Evolutionary conservation across 2,113 vertebrate species (phyloP), one percentile per base, ranked within the genome.

Genomic region (Scartelaos histophorus): DNA sequence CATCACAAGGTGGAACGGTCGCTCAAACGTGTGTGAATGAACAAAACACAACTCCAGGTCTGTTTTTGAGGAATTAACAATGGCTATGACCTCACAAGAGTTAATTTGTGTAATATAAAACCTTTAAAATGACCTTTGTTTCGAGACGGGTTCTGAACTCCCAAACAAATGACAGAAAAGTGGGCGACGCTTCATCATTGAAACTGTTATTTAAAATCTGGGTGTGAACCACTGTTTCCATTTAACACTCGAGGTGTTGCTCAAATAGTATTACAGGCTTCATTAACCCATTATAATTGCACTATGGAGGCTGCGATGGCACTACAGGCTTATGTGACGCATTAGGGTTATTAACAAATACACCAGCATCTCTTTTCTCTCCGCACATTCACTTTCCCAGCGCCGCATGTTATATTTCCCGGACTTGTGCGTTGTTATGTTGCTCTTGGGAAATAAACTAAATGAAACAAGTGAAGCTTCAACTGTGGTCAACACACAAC

Each of bases 221-320:
- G 5, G 13, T 22, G 58, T 73, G 73, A 70, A 75, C 51, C 66
- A 58, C 19, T 70, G 72, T 69, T 79, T 78, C 67, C 77, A 87
- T 88, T 83, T 79, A 83, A 79, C 85, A 85, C 78, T 74, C 69
- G 46, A 65, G 61, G 74, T 75, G 68, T 70, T 82, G 74, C 81
- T 87, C 75, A 74, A 61, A 73, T 16, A 67, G 82, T 78, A 88
- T 90, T 81, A 85, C 82, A 83, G 65, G 85, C 81, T 84, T 76
- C 87, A 85, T 87, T 90, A 85, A 76, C 62, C 79, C 70, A 15
- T 87, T 74, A 54, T 88, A 85, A 88, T 83, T 81, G 65, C 73
- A 73, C 66, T 70, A 82, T 62, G 76, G 80, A 78, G 71, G 66
- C 56, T 76, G 24, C 80, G 73, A 84, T 87, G 76, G 69, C 45